These are phyloP conservation scores for Harmothoe impar DNA, from an alignment of 2,888 invertebrate species.

Conservation along the genomic window DNA sequence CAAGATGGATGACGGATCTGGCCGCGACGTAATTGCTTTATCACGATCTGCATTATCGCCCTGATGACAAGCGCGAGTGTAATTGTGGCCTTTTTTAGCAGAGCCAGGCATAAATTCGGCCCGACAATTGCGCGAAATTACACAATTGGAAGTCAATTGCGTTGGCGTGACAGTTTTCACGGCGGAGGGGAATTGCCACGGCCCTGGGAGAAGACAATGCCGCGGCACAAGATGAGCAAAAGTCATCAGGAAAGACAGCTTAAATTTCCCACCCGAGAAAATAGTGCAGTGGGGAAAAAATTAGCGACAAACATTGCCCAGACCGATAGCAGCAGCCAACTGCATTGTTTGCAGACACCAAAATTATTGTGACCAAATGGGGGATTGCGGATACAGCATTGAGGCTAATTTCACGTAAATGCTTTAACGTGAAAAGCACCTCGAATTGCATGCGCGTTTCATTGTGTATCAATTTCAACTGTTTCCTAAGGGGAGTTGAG, in stretches of 20 bases:
- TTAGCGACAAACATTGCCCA: constrained; percentile 32
- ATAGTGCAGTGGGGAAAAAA: background rate
- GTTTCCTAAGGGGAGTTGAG: background rate
- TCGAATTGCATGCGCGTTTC: background rate
- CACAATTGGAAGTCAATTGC: constrained; percentile 61
- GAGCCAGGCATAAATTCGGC: constrained; percentile 33
- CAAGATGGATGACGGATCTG: constrained; percentile 60
- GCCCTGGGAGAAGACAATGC: constrained; percentile 59
- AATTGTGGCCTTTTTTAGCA: constrained; percentile 42
- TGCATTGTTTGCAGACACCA: background rate
- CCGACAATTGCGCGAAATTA: constrained; percentile 52
- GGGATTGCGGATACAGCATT: background rate
- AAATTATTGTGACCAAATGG: background rate
- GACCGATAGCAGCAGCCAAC: background rate
- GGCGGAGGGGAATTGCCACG: background rate
- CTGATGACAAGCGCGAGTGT: constrained; percentile 58
- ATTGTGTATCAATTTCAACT: background rate
- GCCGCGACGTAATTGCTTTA: constrained; percentile 51
- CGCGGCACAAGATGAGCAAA: constrained; percentile 21
- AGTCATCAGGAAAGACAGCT: constrained; percentile 48
- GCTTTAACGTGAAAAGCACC: background rate
- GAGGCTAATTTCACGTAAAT: background rate
- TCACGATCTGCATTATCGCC: constrained; percentile 55
- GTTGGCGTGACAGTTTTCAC: constrained; percentile 60
- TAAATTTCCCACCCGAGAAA: constrained; percentile 42